Percentiles rank a stretch among this genome's conserved stretches.
These are phyloP conservation scores for Drosophila setosimentum DNA, from an alignment of 2,888 invertebrate genomes.

Conservation along the genomic window DNA sequence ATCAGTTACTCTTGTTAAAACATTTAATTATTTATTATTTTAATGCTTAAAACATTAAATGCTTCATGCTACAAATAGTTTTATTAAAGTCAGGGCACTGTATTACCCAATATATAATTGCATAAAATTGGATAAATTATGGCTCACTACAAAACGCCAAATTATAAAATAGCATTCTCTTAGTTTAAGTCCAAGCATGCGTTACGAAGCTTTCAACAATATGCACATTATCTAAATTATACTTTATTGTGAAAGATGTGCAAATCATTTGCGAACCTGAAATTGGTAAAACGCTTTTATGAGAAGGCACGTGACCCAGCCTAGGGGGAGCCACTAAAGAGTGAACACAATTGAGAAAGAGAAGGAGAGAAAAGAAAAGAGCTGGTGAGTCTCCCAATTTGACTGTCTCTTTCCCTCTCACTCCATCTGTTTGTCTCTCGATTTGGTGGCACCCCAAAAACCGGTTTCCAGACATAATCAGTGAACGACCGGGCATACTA, in stretches of 20 bases:
- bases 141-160: not conserved
- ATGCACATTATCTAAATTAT: conserved; percentile 13
- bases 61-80: not conserved
- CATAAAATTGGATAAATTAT: not conserved
- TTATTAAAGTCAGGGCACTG: not conserved
- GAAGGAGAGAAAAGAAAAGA: conserved; percentile 16
- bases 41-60: not conserved
- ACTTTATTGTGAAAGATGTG: conserved; percentile 28
- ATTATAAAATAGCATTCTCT: conserved; percentile 2
- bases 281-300: conserved; percentile 22
- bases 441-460: conserved; percentile 41
- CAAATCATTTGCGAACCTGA: conserved; percentile 38
- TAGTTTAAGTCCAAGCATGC: not conserved
- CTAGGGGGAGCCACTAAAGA: conserved; percentile 34
- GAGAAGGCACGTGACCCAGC: conserved; percentile 50
- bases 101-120: not conserved
- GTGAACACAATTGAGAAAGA: conserved; percentile 11
- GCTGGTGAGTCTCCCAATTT: not conserved
- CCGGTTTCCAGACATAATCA: conserved; percentile 45
- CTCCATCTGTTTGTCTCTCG: not conserved
- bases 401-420: not conserved
- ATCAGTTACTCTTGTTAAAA: not conserved
- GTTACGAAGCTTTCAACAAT: conserved; percentile 13
- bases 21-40: not conserved
- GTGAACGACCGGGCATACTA: conserved; percentile 57